Conservation (phyloP, 2,797 vertebrate species). For the Gymnothorax reevesii region DNA sequence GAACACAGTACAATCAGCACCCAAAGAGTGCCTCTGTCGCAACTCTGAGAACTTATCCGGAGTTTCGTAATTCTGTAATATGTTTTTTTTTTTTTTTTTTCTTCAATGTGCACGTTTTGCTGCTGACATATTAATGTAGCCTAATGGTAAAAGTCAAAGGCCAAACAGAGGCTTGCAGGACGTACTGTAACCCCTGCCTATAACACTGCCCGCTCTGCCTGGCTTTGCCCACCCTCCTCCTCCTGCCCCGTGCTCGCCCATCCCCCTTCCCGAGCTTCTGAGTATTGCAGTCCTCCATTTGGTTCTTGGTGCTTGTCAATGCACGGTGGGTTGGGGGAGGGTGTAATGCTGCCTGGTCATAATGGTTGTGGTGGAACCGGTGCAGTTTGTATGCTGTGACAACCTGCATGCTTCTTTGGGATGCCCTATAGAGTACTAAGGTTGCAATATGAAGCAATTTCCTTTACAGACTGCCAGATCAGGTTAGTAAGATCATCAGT, state of each 20-base stretch:
- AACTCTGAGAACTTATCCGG: slow-evolving; percentile 50
- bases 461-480: slow-evolving; percentile 62
- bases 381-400: slow-evolving; percentile 9
- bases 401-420: slow-evolving; percentile 35
- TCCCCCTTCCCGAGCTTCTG: neutral
- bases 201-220: neutral
- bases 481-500: slow-evolving; percentile 60
- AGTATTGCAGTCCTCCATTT: neutral
- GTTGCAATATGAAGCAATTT: slow-evolving; percentile 56
- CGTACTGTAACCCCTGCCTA: slow-evolving; percentile 42
- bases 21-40: slow-evolving; percentile 60
- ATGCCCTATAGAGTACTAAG: slow-evolving; percentile 53
- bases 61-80: slow-evolving; percentile 33
- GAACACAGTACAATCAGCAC: neutral
- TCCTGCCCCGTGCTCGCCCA: slow-evolving; percentile 20
- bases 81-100: neutral
- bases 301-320: slow-evolving; percentile 23
- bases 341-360: neutral
- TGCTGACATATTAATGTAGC: slow-evolving; percentile 61
- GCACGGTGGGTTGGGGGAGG: slow-evolving; percentile 15
- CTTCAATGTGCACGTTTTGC: slow-evolving; percentile 12
- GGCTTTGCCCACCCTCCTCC: slow-evolving; percentile 18
- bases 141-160: slow-evolving; percentile 69
- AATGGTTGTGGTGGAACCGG: neutral
- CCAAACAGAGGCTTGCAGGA: slow-evolving; percentile 68